Conservation (phyloP, 2,797 vertebrate species). For the Tarsius wallacei region DNA sequence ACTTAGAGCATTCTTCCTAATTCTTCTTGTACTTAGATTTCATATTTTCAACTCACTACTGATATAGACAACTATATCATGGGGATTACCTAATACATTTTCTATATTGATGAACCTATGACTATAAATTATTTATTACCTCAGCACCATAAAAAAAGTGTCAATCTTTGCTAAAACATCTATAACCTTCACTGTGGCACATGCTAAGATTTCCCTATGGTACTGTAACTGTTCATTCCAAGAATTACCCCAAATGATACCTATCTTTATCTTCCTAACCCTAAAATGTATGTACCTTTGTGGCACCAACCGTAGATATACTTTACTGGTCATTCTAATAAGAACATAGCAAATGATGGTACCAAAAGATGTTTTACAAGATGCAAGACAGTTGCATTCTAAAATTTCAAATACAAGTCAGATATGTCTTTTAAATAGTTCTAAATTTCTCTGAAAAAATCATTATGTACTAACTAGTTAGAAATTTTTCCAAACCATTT, state of each 20-base stretch:
- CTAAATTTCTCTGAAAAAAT: background rate
- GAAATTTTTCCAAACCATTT: background rate
- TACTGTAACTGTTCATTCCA: background rate
- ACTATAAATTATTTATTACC: background rate
- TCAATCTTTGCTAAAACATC: background rate
- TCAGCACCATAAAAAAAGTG: background rate
- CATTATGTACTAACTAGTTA: background rate
- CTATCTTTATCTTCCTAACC: background rate
- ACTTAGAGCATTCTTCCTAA: background rate
- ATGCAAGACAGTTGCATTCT: background rate
- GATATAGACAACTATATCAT: background rate
- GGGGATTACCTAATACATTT: background rate
- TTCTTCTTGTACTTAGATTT: background rate
- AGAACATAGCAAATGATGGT: slow-evolving; percentile 8
- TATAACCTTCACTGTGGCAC: background rate
- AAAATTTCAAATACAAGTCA: slow-evolving; percentile 15
- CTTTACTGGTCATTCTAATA: background rate
- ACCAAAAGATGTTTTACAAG: background rate
- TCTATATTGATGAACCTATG: background rate
- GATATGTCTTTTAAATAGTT: background rate
- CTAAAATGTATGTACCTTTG: background rate
- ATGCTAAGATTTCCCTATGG: background rate
- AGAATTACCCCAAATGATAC: background rate
- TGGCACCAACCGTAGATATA: background rate
- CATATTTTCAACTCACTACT: background rate